Base-by-base conservation (phyloP, 2,797 vertebrate genomes). In the Sternarchorhynchus goeldii region DNA sequence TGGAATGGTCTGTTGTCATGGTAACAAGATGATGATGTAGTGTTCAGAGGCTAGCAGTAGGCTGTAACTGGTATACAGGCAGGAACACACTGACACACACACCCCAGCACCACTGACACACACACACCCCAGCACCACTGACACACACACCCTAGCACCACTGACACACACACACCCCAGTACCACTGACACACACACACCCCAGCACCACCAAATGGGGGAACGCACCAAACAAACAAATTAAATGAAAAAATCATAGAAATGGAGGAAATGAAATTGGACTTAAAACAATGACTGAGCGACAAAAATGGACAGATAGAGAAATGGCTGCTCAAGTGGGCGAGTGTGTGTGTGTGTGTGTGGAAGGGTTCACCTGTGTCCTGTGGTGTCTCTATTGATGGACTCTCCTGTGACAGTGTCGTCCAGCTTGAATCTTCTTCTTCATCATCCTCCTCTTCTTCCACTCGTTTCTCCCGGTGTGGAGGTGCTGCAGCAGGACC, bases 351-450 rank as follows among this genome's bases (percentile, higher is more conserved):
- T n/a, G 7, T 58, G 25, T 7, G 45, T 65, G 60, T 66, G 62
- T 5, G 17, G 12, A 53, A 16, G 3, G 10, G 2, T 36, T 67
- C 45, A 83, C 97, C 97, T 93, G 95, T 91, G 82, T 97, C 96
- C 0, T 93, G 93, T 0, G 96, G 96, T 0, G 95, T 96, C 85
- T 94, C 94, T 0, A 92, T 94, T 0, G 96, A 96, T 45, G 96
- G 95, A 0, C 95, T 96, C 88, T 98, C 98, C 75, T 99, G 98
- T 39, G 97, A 99, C 81, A 99, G 85, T 0, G 98, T 99, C 3
- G 98, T 99, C 98, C 98, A 99, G 89, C 97, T 99, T 50, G 97
- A 98, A 83, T 99, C 98, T 86, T 99, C 97, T 8, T 98, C 97
- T 0, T 92, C 92, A n/a, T 85, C 84, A 14, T 83, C 84, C 0